Conservation (phyloP, 2,797 vertebrate species). For the Carduelis carduelis region DNA sequence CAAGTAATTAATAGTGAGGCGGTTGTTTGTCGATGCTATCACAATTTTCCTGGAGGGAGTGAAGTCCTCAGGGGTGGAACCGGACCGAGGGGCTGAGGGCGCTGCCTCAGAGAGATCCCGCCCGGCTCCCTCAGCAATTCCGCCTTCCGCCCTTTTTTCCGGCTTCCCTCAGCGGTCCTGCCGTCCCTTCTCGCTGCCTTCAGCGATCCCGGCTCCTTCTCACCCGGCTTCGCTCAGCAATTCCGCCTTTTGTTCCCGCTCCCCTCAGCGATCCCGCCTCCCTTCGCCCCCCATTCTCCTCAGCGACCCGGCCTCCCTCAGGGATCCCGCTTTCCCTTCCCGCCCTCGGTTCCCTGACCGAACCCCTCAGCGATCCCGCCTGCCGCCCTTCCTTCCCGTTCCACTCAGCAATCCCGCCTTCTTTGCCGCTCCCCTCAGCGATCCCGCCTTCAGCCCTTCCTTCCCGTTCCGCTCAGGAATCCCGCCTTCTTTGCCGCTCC, state of each 20-base stretch:
- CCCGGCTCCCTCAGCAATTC: background rate
- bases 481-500: background rate
- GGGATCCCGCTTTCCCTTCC: background rate
- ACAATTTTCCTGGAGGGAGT: too few relatives aligned
- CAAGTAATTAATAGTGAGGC: too few relatives aligned
- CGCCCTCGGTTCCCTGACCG: background rate
- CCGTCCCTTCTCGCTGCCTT: too few relatives aligned
- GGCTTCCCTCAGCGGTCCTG: too few relatives aligned
- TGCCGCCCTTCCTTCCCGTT: too few relatives aligned
- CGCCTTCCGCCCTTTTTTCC: background rate
- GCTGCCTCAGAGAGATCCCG: background rate
- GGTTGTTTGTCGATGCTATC: accelerated
- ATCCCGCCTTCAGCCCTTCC: too few relatives aligned
- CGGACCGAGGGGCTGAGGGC: accelerated
- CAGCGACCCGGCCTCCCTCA: background rate
- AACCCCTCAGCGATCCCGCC: too few relatives aligned
- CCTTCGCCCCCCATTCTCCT: background rate
- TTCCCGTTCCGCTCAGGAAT: too few relatives aligned
- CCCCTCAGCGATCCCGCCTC: background rate
- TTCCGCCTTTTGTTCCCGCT: background rate
- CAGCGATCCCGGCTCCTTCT: background rate
- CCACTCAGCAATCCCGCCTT: background rate
- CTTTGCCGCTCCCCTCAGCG: too few relatives aligned
- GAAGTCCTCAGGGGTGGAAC: accelerated
- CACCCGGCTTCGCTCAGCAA: background rate